phyloP scores from a whole-genome alignment of 2,113 vertebrate genomes.

The Calidris pygmaea region DNA sequence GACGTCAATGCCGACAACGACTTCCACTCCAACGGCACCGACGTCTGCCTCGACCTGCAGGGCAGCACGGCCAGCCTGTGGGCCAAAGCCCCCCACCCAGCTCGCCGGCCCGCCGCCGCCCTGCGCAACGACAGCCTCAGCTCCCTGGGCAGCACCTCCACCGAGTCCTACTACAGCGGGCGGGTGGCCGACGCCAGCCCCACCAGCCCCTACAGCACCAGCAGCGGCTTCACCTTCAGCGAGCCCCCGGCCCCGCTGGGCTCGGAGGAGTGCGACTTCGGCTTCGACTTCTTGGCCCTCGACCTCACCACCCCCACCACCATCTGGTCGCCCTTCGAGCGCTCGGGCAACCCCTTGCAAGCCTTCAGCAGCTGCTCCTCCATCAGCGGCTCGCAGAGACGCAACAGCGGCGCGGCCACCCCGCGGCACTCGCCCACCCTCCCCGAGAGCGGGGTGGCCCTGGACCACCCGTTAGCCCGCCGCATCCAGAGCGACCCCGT shows the following conservation, averaged over 20 bases:
- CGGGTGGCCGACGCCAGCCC: conserved; percentile 72
- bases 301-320: conserved; percentile 75
- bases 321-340: conserved; percentile 91
- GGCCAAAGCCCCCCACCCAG: conserved; percentile 80
- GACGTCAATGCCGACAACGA: conserved; percentile 92
- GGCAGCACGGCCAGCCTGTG: conserved; percentile 77
- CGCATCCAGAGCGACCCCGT: conserved; percentile 88
- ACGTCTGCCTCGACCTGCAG: conserved; percentile 91
- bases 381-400: conserved; percentile 62
- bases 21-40: conserved; percentile 97
- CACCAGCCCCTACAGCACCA: conserved; percentile 80
- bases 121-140: conserved; percentile 71
- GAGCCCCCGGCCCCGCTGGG: conserved; percentile 56
- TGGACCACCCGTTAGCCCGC: conserved; percentile 87
- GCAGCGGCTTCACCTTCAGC: conserved; percentile 79
- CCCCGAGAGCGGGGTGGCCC: conserved; percentile 68
- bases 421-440: conserved; percentile 81
- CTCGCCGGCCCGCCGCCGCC: conserved; percentile 26
- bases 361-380: conserved; percentile 73
- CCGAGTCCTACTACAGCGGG: conserved; percentile 76
- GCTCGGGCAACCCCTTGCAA: conserved; percentile 62
- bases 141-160: conserved; percentile 56
- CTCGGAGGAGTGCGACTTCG: conserved; percentile 80
- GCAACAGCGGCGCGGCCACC: conserved; percentile 77
- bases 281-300: conserved; percentile 86